phyloP scores from a whole-genome alignment of 1,140 invertebrate species.

The Caenorhabditis latens region DNA sequence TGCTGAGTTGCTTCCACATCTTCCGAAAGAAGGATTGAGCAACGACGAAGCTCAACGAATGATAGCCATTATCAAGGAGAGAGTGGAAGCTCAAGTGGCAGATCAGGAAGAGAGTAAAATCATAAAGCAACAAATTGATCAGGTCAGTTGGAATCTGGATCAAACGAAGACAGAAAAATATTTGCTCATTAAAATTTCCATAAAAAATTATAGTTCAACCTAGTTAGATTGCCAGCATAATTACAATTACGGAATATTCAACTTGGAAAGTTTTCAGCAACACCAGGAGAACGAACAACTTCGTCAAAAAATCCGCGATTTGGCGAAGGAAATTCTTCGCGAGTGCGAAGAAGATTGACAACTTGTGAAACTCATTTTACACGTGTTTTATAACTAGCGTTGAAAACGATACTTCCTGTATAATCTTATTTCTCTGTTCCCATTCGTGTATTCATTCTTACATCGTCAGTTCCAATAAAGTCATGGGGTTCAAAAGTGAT shows the following conservation, averaged over 20 bases:
- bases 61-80: background rate
- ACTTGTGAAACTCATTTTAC: background rate
- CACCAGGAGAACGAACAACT: background rate
- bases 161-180: no score
- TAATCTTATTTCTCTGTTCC: no score
- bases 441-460: no score
- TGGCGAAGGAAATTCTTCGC: background rate
- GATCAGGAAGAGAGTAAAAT: background rate
- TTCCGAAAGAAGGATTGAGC: background rate
- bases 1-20: conserved; percentile 10
- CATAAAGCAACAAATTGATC: background rate
- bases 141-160: background rate
- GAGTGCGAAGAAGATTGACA: background rate
- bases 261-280: background rate
- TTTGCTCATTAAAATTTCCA: no score
- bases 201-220: no score
- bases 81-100: conserved; percentile 18
- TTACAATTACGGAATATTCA: no score
- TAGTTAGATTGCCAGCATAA: no score
- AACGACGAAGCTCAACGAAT: background rate
- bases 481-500: conserved; percentile 38
- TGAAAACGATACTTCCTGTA: no score
- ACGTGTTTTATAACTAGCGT: background rate
- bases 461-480: background rate
- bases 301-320: background rate